Base-by-base conservation (phyloP, 2,797 vertebrate genomes). In the Clamator glandarius region DNA sequence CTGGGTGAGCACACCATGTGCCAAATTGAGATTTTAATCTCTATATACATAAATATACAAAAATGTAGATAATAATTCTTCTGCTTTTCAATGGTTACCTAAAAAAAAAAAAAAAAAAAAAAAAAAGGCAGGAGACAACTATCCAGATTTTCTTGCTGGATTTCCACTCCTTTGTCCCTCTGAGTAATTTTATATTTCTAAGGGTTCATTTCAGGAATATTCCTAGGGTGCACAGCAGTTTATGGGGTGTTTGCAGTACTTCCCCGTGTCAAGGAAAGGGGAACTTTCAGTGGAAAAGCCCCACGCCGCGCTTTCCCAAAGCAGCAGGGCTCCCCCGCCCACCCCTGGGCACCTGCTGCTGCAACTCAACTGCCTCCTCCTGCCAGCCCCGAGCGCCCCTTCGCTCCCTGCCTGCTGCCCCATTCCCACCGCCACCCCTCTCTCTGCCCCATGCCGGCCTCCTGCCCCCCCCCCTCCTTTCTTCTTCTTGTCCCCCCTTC, bases 261-360 rank as follows among this genome's bases (percentile, higher is more conserved):
- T 72, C 31, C 59, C 59, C 36, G 15, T 5, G 67, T 21, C 72
- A 19, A 11, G 16, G n/a, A 24, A 25, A 82, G 41, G 5, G 33
- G 15, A 42, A 11, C 55, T 76, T 50, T 39, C 63, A 36, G 54
- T 75, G 31, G 59, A 15, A 39, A 75, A 76, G 63, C 66, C 62
- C 61, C 62, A n/a, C 73, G 41, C 85, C 29, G 12, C 21, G 73
- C 52, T 23, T 68, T 87, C 33, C 91, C 76, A 58, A 69, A 23
- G 26, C 81, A 52, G 59, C 21, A 24, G 26, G 51, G 48, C 50
- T 15, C 25, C 48, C n/a, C 41, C 28, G 31, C 25, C 50, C 64
- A 51, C 58, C 79, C 51, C 67, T 50, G 26, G 54, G 94, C 96
- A 96, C 96, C 96, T 96, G 95, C 94, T 94, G 92, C 93, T 93